These are phyloP conservation scores for Eumerus sabulonum DNA, from an alignment of 2,888 invertebrate species.

Conservation along the genomic window DNA sequence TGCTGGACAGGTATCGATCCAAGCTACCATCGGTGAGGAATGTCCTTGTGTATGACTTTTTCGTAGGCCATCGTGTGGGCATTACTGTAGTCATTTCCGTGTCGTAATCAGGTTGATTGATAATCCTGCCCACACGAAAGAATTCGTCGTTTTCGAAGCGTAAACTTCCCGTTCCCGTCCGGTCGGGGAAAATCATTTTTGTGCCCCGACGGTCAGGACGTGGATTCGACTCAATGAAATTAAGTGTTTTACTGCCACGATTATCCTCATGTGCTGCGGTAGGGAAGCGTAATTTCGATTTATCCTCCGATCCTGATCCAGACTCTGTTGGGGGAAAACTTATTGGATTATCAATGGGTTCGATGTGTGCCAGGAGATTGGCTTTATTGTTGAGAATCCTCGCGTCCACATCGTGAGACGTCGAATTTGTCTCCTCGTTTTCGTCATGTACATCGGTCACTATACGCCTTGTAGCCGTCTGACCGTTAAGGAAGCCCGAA, in stretches of 20 bases:
- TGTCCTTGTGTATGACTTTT: neutral
- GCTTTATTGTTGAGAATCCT: slow-evolving; percentile 62
- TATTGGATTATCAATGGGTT: slow-evolving; percentile 50
- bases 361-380: slow-evolving; percentile 55
- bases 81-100: slow-evolving; percentile 45
- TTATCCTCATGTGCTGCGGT: slow-evolving; percentile 53
- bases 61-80: slow-evolving; percentile 58
- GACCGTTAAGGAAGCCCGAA: slow-evolving; percentile 74
- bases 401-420: slow-evolving; percentile 33
- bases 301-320: slow-evolving; percentile 37
- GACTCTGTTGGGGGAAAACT: slow-evolving; percentile 39
- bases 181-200: slow-evolving; percentile 80
- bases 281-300: slow-evolving; percentile 64
- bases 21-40: neutral
- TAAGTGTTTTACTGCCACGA: slow-evolving; percentile 71
- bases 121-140: slow-evolving; percentile 74
- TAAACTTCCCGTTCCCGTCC: slow-evolving; percentile 80
- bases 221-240: slow-evolving; percentile 70
- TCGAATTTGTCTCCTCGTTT: slow-evolving; percentile 62
- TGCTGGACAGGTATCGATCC: slow-evolving; percentile 50
- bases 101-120: slow-evolving; percentile 73
- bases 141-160: slow-evolving; percentile 77
- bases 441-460: slow-evolving; percentile 73
- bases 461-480: slow-evolving; percentile 58
- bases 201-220: slow-evolving; percentile 69